Evolutionary conservation across 2,888 invertebrate species (phyloP), one percentile per base, ranked within the genome.

Genomic region (Calephelis perditalis): DNA sequence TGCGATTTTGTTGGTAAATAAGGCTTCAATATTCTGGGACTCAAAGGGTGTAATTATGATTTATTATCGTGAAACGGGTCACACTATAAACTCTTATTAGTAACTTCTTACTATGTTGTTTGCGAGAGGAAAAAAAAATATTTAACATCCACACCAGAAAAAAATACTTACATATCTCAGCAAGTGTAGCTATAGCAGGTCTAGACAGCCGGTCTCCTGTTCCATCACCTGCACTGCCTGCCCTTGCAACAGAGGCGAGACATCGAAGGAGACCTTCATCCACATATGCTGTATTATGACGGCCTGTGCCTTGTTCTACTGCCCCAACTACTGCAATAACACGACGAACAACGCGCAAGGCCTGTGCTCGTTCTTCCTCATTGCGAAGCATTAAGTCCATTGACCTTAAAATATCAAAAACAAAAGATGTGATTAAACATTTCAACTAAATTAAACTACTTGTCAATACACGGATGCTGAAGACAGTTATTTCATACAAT

Each of bases 351-450:
- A 99, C 92, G 73, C 98, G 95, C 71, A 98, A 91, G 0, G 97
- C 98, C 86, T 98, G 98, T 60, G 97, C 94, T 54, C 98, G 92
- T 82, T 98, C 99, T 70, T 97, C 94, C 80, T 99, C 98, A 82
- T 97, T 98, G 72, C 96, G 96, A 57, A 97, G 90, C 83, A 95
- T 94, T 65, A 98, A 91, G 87, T 99, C 99, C 79, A 99, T 93
- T 68, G 97, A 97, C 75, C 97, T 96, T 57, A 52, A 62, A 45
- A n/a, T 10, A 52, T 26, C n/a, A 45, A 10, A 26, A 26, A 26
- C 26, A 26, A 3, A 26, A 26, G 4, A 26, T 26, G 3, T 26
- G 26, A 26, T 26, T 26, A 26, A 26, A 26, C 4, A 26, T 26
- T 3, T 26, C 26, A 26, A 26, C 4, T 26, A 3, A 26, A 26